Conservation (phyloP, 2,888 invertebrate species). For the Dione juno region DNA sequence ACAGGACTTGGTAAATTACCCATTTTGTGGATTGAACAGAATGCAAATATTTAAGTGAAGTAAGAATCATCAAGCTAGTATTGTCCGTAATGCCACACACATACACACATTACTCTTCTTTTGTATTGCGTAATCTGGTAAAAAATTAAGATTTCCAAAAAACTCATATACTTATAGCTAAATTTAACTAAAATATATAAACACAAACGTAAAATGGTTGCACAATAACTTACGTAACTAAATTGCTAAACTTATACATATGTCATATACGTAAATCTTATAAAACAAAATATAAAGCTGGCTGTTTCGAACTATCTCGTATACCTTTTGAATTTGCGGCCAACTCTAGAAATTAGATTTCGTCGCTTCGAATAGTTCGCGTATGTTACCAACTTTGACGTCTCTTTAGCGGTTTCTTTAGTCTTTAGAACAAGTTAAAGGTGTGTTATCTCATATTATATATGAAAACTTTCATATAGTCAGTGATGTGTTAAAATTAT, state of each 20-base stretch:
- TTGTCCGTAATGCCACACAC: too few species aligned
- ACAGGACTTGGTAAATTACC: too few species aligned
- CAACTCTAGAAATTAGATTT: slow-evolving; percentile 39
- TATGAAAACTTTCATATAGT: slow-evolving; percentile 9
- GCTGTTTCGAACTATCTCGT: slow-evolving; percentile 26
- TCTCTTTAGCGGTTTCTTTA: slow-evolving; percentile 32
- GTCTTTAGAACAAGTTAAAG: slow-evolving; percentile 22
- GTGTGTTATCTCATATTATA: slow-evolving; percentile 12
- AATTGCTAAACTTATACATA: slow-evolving; percentile 1
- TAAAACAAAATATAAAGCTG: slow-evolving; percentile 26
- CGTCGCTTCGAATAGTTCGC: slow-evolving; percentile 36
- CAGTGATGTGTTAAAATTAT: background rate
- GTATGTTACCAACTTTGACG: slow-evolving; percentile 28
- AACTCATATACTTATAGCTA: too few species aligned
- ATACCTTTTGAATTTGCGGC: slow-evolving; percentile 34
- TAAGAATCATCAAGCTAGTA: too few species aligned
- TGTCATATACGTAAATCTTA: slow-evolving; percentile 16
- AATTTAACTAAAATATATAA: too few species aligned
- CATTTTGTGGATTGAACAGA: too few species aligned
- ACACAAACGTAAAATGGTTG: background rate
- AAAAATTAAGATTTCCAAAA: too few species aligned
- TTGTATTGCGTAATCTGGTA: too few species aligned
- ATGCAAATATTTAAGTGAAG: too few species aligned
- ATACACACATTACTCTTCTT: too few species aligned
- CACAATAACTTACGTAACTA: background rate